Evolutionary conservation across 2,113 vertebrate genomes (phyloP).

Genomic region (Corythornis madagascariensis): DNA sequence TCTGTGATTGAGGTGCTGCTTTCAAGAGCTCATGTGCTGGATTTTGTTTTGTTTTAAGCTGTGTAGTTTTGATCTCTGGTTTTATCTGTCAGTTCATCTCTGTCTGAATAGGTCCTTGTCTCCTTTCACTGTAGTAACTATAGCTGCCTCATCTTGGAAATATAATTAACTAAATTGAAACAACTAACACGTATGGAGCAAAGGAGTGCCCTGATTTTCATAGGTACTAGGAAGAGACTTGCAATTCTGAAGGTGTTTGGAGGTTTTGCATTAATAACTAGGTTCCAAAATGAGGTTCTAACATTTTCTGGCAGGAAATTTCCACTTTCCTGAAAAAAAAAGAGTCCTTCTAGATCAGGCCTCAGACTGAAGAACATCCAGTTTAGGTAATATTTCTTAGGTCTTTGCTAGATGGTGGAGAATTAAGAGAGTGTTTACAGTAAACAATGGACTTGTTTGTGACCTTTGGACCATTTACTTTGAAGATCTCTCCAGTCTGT

Average conservation of each 20-base stretch:
- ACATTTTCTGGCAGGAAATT: background rate
- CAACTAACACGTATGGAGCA: rapidly evolving
- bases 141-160: background rate
- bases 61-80: background rate
- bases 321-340: background rate
- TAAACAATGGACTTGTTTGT: rapidly evolving
- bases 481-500: background rate
- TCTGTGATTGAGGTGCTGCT: background rate
- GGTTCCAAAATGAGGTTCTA: background rate
- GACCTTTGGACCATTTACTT: background rate
- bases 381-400: rapidly evolving
- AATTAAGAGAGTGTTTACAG: background rate
- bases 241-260: background rate
- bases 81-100: background rate
- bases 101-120: background rate
- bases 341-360: background rate
- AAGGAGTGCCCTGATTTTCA: background rate
- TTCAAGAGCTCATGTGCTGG: background rate
- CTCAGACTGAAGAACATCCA: background rate
- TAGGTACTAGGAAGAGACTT: background rate
- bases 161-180: background rate
- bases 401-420: no score
- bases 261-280: background rate
- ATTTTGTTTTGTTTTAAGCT: background rate
- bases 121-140: background rate